These are phyloP conservation scores for Epizoanthus rinbou DNA, from an alignment of 92 coral and sea anemone genomes.

Conservation along the genomic window DNA sequence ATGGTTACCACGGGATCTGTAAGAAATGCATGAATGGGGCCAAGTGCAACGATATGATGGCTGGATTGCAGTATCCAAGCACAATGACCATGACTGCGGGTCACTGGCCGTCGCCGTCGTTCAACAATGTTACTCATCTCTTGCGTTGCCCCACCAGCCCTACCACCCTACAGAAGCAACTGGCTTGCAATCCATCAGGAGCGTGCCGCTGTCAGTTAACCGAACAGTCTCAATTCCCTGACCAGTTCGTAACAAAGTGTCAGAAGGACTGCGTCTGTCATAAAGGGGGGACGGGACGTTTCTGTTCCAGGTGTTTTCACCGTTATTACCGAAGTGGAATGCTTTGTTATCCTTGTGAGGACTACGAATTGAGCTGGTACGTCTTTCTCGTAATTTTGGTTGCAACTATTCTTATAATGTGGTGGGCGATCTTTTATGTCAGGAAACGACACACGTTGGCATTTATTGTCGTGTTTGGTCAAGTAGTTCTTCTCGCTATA, in stretches of 20 bases:
- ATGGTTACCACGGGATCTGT: conserved; percentile 59
- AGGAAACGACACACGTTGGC: conserved; percentile 41
- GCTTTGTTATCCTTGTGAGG: conserved; percentile 55
- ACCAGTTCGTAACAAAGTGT: conserved; percentile 42
- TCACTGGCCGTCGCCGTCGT: conserved; percentile 66
- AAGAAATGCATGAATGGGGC: conserved; percentile 61
- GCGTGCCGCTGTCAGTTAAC: conserved; percentile 43
- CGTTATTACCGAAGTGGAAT: conserved; percentile 59
- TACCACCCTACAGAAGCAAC: background rate
- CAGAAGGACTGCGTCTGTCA: conserved; percentile 52
- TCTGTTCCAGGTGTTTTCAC: conserved; percentile 61
- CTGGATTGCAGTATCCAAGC: conserved; percentile 40
- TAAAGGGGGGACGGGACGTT: conserved; percentile 60
- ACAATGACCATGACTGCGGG: conserved; percentile 51
- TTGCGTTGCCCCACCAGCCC: conserved; percentile 40
- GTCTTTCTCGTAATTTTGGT: conserved; percentile 49
- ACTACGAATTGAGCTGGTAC: conserved; percentile 46
- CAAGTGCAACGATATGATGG: conserved; percentile 28
- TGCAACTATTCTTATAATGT: conserved; percentile 43
- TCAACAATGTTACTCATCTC: conserved; percentile 54
- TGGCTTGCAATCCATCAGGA: conserved; percentile 62
- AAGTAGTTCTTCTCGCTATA: conserved; percentile 51
- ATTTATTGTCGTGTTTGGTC: conserved; percentile 45
- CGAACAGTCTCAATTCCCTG: background rate
- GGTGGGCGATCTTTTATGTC: conserved; percentile 49